These are phyloP conservation scores for Galagoides demidoff DNA, from an alignment of 2,797 vertebrate species.

Conservation along the genomic window DNA sequence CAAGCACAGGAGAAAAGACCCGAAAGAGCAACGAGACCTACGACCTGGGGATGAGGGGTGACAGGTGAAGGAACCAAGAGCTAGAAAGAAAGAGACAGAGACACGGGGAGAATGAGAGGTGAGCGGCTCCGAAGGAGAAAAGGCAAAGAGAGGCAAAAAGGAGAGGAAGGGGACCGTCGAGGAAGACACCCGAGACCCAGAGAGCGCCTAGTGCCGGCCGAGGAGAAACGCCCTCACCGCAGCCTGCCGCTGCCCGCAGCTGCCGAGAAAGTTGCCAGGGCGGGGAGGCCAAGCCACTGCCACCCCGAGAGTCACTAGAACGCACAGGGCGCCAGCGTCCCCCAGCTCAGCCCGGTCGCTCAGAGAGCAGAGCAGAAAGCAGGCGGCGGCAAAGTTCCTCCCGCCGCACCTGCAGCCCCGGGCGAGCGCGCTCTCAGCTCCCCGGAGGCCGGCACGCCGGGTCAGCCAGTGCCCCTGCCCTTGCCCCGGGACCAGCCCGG, in stretches of 20 bases:
- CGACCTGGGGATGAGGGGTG: no score
- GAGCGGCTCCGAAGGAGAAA: background rate
- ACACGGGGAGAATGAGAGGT: background rate
- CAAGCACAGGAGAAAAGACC: background rate
- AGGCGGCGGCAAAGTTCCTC: background rate
- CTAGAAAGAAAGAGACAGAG: background rate
- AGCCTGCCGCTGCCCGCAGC: background rate
- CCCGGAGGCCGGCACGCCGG: background rate
- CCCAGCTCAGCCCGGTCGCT: background rate
- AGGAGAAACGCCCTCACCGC: background rate
- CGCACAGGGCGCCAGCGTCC: background rate
- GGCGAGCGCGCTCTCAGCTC: background rate
- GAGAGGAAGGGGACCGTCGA: constrained; percentile 2
- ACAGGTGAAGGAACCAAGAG: no score
- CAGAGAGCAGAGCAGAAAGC: background rate
- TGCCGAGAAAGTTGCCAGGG: constrained; percentile 65
- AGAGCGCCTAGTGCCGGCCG: background rate
- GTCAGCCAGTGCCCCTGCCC: background rate
- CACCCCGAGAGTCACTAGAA: background rate
- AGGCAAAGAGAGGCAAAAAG: background rate
- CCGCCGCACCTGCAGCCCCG: constrained; percentile 12
- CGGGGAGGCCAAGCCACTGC: background rate
- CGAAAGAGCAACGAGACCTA: background rate
- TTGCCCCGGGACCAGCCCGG: background rate
- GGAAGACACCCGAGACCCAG: background rate